phyloP scores from a whole-genome alignment of 2,113 vertebrate genomes.

The Abramis brama region DNA sequence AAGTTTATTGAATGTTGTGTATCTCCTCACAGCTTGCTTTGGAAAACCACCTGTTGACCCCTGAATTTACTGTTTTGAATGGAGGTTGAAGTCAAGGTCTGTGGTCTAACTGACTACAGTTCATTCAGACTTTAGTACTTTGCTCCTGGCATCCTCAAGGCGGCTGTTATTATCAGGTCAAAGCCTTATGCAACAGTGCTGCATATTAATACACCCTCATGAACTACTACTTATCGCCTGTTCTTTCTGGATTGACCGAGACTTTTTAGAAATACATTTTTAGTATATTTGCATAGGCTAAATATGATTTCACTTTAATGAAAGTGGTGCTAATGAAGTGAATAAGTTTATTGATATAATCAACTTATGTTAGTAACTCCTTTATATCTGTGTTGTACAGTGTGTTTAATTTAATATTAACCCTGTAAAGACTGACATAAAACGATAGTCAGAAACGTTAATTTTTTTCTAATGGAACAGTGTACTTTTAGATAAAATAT shows the following conservation, averaged over 20 bases:
- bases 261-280: neutral
- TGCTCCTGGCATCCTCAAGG: constrained; percentile 55
- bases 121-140: constrained; percentile 56
- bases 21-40: neutral
- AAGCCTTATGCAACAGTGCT: constrained; percentile 58
- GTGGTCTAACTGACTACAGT: neutral
- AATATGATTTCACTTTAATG: neutral
- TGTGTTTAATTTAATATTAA: neutral
- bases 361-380: neutral
- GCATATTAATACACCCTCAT: constrained; percentile 52
- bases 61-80: neutral
- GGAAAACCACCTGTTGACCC: constrained; percentile 18
- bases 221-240: constrained; percentile 30
- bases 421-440: neutral
- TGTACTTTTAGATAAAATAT: neutral
- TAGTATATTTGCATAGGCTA: neutral
- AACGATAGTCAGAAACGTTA: neutral
- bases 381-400: neutral
- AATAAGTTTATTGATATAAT: neutral
- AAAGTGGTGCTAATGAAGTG: neutral
- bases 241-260: neutral
- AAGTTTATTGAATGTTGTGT: constrained; percentile 1
- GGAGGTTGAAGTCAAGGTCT: neutral
- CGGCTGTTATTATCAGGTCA: constrained; percentile 59
- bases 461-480: neutral